Evolutionary conservation across 2,113 vertebrate species (phyloP).

Genomic region (Gallinago paraguaiae): DNA sequence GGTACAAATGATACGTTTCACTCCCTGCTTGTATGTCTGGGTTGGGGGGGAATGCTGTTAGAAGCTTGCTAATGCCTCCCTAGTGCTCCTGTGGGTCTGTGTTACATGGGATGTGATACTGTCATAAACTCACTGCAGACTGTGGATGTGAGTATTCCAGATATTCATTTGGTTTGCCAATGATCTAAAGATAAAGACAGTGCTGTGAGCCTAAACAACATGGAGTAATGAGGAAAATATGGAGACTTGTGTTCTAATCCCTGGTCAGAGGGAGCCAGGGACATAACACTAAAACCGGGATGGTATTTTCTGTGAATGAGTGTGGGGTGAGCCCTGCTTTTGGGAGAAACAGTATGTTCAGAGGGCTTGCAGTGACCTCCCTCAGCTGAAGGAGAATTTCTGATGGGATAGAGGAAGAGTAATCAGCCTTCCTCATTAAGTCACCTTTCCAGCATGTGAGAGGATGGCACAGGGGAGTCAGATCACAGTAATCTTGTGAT

Average conservation of each 20-base stretch:
- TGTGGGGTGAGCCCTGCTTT: neutral
- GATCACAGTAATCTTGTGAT: neutral
- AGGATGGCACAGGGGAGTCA: neutral
- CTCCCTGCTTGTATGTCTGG: neutral
- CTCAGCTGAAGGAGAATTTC: neutral
- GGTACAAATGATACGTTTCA: neutral
- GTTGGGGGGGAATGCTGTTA: neutral
- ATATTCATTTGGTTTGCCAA: neutral
- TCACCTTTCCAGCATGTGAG: neutral
- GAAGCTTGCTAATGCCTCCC: neutral
- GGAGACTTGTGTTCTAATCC: neutral
- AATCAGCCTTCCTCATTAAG: neutral
- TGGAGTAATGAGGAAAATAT: neutral
- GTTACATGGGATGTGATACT: neutral
- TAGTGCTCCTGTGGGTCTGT: neutral
- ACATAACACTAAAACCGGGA: fast-evolving
- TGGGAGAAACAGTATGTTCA: neutral
- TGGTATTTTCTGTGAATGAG: neutral
- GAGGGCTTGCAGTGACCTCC: neutral
- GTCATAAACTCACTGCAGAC: neutral
- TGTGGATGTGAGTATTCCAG: neutral
- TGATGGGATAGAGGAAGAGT: neutral
- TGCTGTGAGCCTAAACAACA: fast-evolving
- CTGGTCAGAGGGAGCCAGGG: neutral
- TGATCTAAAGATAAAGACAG: neutral